Percentiles rank a stretch among this genome's conserved stretches.
phyloP scores from a whole-genome alignment of 1,140 invertebrate species.

The Hermetia illucens region DNA sequence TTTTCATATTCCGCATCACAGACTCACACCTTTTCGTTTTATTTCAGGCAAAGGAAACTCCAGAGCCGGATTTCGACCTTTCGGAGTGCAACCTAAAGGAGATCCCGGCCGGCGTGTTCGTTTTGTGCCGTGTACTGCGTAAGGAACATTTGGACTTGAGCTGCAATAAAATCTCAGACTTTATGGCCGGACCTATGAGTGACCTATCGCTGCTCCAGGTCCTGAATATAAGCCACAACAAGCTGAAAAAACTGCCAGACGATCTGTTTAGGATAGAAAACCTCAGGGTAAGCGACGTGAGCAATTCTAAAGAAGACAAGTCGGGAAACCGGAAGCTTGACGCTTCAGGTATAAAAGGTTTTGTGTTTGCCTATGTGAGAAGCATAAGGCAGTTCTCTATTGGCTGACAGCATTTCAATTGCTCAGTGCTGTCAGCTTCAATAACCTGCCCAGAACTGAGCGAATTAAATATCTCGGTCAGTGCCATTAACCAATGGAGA shows the following conservation, averaged over 20 bases:
- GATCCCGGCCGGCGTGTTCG: constrained; percentile 58
- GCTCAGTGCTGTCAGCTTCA: no score
- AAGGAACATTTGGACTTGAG: constrained; percentile 53
- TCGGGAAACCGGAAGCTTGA: no score
- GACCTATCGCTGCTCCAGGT: constrained; percentile 52
- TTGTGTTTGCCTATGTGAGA: no score
- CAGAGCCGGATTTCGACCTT: constrained; percentile 59
- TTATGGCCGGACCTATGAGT: constrained; percentile 51
- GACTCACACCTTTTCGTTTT: constrained; percentile 32
- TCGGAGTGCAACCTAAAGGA: constrained; percentile 52
- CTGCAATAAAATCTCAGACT: constrained; percentile 47
- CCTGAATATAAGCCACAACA: constrained; percentile 57
- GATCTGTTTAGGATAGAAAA: constrained; percentile 45
- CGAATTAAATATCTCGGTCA: no score
- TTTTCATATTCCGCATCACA: background rate
- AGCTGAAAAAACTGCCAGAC: constrained; percentile 42
- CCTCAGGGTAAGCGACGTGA: constrained; percentile 38
- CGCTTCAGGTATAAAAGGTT: no score
- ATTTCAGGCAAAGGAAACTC: constrained; percentile 58
- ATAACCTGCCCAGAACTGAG: no score
- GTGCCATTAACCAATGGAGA: no score
- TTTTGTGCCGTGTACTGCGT: constrained; percentile 60
- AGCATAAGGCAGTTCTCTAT: no score
- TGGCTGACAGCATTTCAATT: no score
- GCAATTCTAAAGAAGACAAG: no score